Base-by-base conservation (phyloP, 2,888 invertebrate genomes). In the Leucozona laternaria region DNA sequence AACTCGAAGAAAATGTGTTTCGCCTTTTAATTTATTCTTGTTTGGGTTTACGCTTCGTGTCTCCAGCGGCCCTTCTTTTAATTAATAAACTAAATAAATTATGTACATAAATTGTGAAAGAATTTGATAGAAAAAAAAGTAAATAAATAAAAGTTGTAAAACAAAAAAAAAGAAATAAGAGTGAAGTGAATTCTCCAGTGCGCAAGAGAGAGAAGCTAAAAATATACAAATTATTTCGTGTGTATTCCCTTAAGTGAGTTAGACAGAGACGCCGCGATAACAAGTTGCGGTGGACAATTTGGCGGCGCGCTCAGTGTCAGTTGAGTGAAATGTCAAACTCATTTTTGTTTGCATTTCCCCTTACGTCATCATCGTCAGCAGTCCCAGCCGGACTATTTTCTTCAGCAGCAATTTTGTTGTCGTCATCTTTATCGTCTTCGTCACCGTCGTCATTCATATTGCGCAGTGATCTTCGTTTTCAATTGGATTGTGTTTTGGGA, bases 241-340 rank as follows among this genome's bases (percentile, higher is more conserved):
- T 75, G 83, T 79, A 40, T 66, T 64, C 71, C 10, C n/a, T 71
- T 28, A 5, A 40, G 72, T 48, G 40, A 53, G 86, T 75, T 82
- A 48, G 75, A 86, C 73, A 71, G 86, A 82, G 86, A 86, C 53
- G 79, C 82, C 79, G 79, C 75, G 86, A 86, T 79, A 86, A 86
- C 75, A 86, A 86, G 85, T 75, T 75, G 72, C 31, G 78, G 82
- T 75, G 73, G 75, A 82, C 86, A 75, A 82, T 79, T 86, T 86
- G 86, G 86, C 86, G 86, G 86, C 86, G 86, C 79, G 86, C 82
- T 82, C 79, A 37, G 64, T 34, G 31, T 58, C 17, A 13, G 15
- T 68, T 68, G 88, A 85, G 88, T 88, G 88, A 85, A 81, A 88
- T 88, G 88, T 88, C 88, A 83, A 83, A 84, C 50, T 77, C 48